A percentile compares a stretch with the other conserved stretches of the same genome.
Conservation (phyloP, 1,140 invertebrate species). For the Ruditapes philippinarum region DNA sequence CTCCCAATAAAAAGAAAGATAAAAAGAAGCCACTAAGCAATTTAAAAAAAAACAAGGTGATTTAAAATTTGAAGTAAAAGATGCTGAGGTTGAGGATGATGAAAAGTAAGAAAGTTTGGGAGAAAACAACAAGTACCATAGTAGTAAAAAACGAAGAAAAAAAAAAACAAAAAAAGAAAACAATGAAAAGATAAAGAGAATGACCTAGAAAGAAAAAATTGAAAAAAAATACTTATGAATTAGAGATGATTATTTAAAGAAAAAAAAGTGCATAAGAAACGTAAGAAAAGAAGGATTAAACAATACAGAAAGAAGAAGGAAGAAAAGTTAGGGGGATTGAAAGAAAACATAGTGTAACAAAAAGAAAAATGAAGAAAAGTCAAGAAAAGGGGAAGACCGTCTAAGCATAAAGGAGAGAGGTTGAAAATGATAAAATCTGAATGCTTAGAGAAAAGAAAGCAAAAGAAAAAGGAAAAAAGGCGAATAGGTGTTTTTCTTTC, state of each 20-base stretch:
- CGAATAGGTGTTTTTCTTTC: constrained; percentile 61
- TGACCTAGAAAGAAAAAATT: constrained; percentile 35
- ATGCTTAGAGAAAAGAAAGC: constrained; percentile 64
- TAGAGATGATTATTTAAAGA: constrained; percentile 48
- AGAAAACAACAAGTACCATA: constrained; percentile 48
- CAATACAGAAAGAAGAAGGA: constrained; percentile 52
- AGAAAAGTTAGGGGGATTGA: constrained; percentile 59
- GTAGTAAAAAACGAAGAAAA: constrained; percentile 72
- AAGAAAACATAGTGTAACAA: constrained; percentile 66
- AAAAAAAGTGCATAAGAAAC: constrained; percentile 71
- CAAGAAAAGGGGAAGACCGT: constrained; percentile 63
- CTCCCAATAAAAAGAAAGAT: constrained; percentile 64
- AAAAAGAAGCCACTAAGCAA: constrained; percentile 71
- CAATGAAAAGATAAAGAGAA: constrained; percentile 51
- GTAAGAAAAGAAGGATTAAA: constrained; percentile 71
- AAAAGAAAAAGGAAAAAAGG: constrained; percentile 70
- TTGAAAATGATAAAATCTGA: constrained; percentile 70
- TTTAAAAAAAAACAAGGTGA: constrained; percentile 65
- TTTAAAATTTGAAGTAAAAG: constrained; percentile 46
- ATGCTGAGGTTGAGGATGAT: neutral
- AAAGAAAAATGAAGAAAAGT: constrained; percentile 60
- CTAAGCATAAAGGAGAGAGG: constrained; percentile 65
- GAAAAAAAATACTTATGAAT: constrained; percentile 35
- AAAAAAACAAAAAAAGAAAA: constrained; percentile 70
- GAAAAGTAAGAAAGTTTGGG: constrained; percentile 3